These are phyloP conservation scores for Brachyistius frenatus DNA, from an alignment of 2,113 vertebrate species.

Conservation along the genomic window DNA sequence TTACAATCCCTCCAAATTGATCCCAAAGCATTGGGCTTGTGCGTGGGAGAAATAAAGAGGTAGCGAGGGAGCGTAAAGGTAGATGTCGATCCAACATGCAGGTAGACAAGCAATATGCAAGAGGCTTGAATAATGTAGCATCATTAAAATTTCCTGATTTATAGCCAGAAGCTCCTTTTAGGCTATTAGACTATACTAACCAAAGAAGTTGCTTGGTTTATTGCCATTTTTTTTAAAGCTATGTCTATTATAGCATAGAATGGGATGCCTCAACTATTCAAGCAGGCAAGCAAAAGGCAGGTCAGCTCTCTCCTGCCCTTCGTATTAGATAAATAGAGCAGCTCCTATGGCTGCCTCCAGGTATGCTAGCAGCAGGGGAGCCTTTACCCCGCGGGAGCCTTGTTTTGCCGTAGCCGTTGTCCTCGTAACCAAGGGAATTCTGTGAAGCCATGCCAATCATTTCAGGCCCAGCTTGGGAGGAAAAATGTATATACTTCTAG, in stretches of 20 bases:
- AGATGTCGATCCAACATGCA: slow-evolving; percentile 53
- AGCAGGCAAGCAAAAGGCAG: slow-evolving; percentile 22
- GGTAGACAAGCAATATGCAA: slow-evolving; percentile 30
- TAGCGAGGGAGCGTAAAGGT: slow-evolving; percentile 40
- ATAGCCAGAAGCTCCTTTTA: slow-evolving; percentile 23
- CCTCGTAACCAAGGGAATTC: slow-evolving; percentile 51
- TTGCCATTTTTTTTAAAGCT: not conserved
- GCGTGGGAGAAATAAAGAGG: slow-evolving; percentile 49
- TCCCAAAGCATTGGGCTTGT: slow-evolving; percentile 79
- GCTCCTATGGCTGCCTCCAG: slow-evolving; percentile 55
- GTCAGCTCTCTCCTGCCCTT: slow-evolving; percentile 30
- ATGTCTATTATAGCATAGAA: slow-evolving; percentile 7
- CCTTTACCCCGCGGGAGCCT: slow-evolving; percentile 53
- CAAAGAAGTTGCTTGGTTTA: not conserved
- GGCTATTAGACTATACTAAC: not conserved
- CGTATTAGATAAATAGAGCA: slow-evolving; percentile 44
- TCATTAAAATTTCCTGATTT: slow-evolving; percentile 34
- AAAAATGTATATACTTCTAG: slow-evolving; percentile 4
- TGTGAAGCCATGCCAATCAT: slow-evolving; percentile 70
- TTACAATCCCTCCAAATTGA: slow-evolving; percentile 84
- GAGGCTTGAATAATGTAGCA: slow-evolving; percentile 47
- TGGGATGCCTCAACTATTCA: slow-evolving; percentile 12
- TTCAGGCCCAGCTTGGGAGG: slow-evolving; percentile 28
- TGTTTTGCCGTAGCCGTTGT: slow-evolving; percentile 59
- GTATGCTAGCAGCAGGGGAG: slow-evolving; percentile 59